Conservation (phyloP, 2,113 vertebrate genomes). For the Hystrix brachyura region DNA sequence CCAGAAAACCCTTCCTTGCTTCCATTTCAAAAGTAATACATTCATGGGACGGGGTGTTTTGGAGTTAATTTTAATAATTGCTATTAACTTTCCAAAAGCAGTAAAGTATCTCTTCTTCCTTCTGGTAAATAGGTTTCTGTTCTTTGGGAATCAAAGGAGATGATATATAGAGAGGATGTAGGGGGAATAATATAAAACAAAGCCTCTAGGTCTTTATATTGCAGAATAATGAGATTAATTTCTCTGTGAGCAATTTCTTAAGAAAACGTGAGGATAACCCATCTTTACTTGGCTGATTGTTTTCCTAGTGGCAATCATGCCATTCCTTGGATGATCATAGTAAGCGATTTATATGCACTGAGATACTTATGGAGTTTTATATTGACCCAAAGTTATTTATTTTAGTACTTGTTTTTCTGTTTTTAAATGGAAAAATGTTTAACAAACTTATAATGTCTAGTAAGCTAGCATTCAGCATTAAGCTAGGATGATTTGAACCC, state of each 20-base stretch:
- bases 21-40: not conserved
- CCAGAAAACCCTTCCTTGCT: not conserved
- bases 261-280: not conserved
- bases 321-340: not conserved
- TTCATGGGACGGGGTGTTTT: not conserved
- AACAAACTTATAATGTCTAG: not conserved
- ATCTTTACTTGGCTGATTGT: not conserved
- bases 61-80: not conserved
- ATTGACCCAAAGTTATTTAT: not conserved
- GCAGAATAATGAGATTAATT: not conserved
- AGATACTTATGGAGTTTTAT: not conserved
- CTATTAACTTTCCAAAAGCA: not conserved
- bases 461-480: not conserved
- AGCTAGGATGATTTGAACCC: not conserved
- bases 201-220: not conserved
- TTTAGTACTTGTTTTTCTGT: not conserved
- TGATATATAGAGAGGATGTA: not conserved
- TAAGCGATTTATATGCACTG: not conserved
- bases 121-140: not conserved
- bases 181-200: not conserved
- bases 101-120: not conserved
- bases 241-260: slow-evolving; percentile 7
- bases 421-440: not conserved
- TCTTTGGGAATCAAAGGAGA: not conserved
- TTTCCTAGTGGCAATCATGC: slow-evolving; percentile 36